phyloP scores from a whole-genome alignment of 2,797 vertebrate genomes.

The Aselliscus stoliczkanus region DNA sequence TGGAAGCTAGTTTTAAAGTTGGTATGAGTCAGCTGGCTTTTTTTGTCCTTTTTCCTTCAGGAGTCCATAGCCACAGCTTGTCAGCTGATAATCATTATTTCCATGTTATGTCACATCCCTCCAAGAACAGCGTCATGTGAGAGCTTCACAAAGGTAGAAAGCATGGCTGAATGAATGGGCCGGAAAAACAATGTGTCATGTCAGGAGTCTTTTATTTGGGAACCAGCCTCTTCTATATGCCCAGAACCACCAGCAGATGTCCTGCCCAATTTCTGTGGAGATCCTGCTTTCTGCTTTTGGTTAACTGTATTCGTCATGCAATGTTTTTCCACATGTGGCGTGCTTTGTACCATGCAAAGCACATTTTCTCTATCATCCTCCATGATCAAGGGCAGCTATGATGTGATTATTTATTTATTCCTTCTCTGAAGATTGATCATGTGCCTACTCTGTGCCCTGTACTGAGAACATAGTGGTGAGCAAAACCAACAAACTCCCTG shows the following conservation, averaged over 20 bases:
- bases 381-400: background rate
- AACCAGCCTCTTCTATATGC: background rate
- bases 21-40: background rate
- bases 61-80: background rate
- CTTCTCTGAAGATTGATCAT: background rate
- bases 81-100: background rate
- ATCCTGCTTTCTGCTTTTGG: background rate
- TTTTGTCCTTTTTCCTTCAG: background rate
- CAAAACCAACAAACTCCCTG: background rate
- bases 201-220: background rate
- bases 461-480: background rate
- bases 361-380: background rate
- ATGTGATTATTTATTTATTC: background rate
- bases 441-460: background rate
- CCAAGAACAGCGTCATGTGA: background rate
- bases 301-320: background rate
- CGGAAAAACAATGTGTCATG: background rate
- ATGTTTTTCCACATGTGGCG: background rate
- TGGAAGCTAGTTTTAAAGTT: background rate
- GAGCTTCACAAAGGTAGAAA: background rate
- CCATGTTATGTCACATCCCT: background rate
- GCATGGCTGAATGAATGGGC: background rate
- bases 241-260: constrained; percentile 46
- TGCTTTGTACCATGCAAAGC: background rate
- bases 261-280: background rate